Base-by-base conservation (phyloP, 1,140 invertebrate species). In the Metaphire vulgaris region DNA sequence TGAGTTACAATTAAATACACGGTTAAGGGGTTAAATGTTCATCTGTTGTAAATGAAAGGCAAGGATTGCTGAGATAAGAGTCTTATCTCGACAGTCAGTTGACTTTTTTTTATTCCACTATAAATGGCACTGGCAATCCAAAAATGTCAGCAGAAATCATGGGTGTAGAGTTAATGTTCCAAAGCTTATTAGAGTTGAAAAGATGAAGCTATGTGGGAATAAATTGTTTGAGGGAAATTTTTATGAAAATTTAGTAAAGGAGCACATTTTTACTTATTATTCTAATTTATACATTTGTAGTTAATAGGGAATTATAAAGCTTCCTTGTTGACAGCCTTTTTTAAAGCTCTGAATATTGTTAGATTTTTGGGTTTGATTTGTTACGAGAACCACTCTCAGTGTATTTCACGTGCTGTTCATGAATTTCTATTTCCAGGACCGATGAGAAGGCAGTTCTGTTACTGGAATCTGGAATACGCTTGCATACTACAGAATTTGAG, bases 401-500 rank as follows among this genome's bases (percentile, higher is more conserved):
- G n/a, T n/a, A n/a, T n/a, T n/a, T n/a, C n/a, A n/a, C n/a, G n/a
- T n/a, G n/a, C 16, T 72, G n/a, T 28, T 56, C 0, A 64, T 73
- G 31, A 21, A 12, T n/a, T 2, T 73, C 2, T 28, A 28, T 30
- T 80, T 84, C 77, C 72, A 88, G 88, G 78, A 87, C 87, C 31
- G 88, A 88, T 80, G 85, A 94, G 81, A 99, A 99, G 87, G 89
- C 88, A 77, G 89, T 97, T 12, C 86, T 99, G 69, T 84, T 99
- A 1, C 85, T 99, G 1, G 98, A 99, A 89, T 99, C 96, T 6
- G 97, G 96, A 0, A 92, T 91, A 76, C 88, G 96, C 73, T 91
- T 99, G 79, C 97, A 99, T 85, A 92, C 91, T 72, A 99, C 98
- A 26, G 91, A 89, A 30, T 99, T 95, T 88, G 96, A 99, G 84